Evolutionary conservation across 2,797 vertebrate genomes (phyloP).

Genomic region (Vespertilio murinus): DNA sequence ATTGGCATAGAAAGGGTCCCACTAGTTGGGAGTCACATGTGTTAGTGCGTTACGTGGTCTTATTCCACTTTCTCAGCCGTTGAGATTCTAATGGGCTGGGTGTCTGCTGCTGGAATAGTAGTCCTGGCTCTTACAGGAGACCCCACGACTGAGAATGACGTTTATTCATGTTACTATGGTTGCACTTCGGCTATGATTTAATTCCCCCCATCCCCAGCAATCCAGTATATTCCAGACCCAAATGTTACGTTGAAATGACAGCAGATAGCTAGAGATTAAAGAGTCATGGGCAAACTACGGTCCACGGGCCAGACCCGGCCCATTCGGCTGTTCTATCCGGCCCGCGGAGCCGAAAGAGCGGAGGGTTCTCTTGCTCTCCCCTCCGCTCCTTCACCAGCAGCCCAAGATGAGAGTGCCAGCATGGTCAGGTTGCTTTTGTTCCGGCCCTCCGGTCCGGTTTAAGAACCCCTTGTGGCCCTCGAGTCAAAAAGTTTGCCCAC

Average conservation of each 20-base stretch:
- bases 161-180: background rate
- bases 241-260: background rate
- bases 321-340: too few relatives aligned
- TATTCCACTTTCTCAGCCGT: background rate
- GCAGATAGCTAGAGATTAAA: background rate
- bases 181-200: background rate
- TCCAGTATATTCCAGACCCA: background rate
- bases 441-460: too few relatives aligned
- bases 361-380: too few relatives aligned
- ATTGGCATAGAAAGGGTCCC: background rate
- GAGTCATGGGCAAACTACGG: too few relatives aligned
- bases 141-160: rapidly evolving
- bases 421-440: too few relatives aligned
- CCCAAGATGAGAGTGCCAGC: too few relatives aligned
- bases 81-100: constrained; percentile 16
- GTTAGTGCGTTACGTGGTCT: background rate
- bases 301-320: too few relatives aligned
- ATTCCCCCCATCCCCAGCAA: background rate
- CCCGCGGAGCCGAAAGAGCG: too few relatives aligned
- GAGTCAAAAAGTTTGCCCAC: too few relatives aligned
- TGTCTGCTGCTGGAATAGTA: rapidly evolving
- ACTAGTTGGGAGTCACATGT: background rate
- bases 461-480: too few relatives aligned
- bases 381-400: too few relatives aligned
- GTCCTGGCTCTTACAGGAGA: background rate